Conservation (phyloP, 2,113 vertebrate species). For the Columba janthina region DNA sequence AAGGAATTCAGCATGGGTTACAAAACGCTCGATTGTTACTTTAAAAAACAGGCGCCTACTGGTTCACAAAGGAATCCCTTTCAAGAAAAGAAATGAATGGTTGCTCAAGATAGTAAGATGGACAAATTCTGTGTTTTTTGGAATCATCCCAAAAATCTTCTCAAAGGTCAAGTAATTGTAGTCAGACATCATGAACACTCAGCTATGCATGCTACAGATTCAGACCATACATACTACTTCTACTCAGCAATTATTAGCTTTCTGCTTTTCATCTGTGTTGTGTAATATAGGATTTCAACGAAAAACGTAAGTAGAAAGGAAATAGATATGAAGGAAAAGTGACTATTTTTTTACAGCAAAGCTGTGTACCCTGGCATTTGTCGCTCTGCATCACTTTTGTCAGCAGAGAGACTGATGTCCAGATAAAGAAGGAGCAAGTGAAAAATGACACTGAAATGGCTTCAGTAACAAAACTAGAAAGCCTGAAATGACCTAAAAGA, state of each 20-base stretch:
- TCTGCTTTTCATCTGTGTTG: constrained; percentile 18
- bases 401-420: background rate
- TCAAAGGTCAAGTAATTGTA: constrained; percentile 47
- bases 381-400: background rate
- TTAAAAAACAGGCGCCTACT: constrained; percentile 48
- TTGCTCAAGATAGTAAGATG: constrained; percentile 58
- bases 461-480: background rate
- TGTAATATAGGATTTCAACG: constrained; percentile 11
- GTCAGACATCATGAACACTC: constrained; percentile 6
- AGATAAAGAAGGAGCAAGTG: background rate
- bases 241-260: background rate
- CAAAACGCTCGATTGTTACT: constrained; percentile 44
- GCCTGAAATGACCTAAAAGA: background rate
- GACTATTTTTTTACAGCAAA: background rate
- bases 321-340: background rate
- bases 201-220: background rate
- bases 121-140: constrained; percentile 3
- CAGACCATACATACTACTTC: background rate
- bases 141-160: constrained; percentile 10
- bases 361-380: background rate
- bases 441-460: background rate
- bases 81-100: constrained; percentile 41
- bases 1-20: constrained; percentile 52
- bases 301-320: background rate
- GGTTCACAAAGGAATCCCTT: constrained; percentile 62